These are phyloP conservation scores for Nipponacmea schrenckii DNA, from an alignment of 2,888 invertebrate genomes.

Conservation along the genomic window DNA sequence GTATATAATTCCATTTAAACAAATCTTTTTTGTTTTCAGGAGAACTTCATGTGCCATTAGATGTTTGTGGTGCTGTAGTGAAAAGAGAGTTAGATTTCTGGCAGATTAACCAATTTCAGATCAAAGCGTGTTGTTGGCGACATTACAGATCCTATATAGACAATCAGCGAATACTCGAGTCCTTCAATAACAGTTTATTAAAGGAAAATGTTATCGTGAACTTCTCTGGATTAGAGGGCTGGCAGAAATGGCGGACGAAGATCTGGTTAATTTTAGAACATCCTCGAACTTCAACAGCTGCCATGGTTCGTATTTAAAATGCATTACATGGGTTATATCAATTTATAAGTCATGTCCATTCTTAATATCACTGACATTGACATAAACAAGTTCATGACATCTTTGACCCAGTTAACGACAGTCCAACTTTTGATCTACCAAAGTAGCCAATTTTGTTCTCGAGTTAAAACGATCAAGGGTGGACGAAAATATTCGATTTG, in stretches of 20 bases:
- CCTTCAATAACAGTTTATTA: slow-evolving; percentile 59
- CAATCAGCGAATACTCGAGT: slow-evolving; percentile 61
- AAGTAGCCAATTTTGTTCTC: too few relatives aligned
- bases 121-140: slow-evolving; percentile 65
- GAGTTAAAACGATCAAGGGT: too few relatives aligned
- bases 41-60: slow-evolving; percentile 65
- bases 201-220: slow-evolving; percentile 56
- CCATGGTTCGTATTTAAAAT: slow-evolving; percentile 53
- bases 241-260: slow-evolving; percentile 57
- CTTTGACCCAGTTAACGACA: too few relatives aligned
- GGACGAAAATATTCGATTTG: too few relatives aligned
- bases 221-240: slow-evolving; percentile 50
- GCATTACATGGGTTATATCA: too few relatives aligned
- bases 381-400: too few relatives aligned
- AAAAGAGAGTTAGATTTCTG: slow-evolving; percentile 66
- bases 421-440: too few relatives aligned
- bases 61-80: slow-evolving; percentile 67
- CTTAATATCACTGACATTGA: too few relatives aligned
- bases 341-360: too few relatives aligned
- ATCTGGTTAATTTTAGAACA: slow-evolving; percentile 65
- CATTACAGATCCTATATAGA: slow-evolving; percentile 63
- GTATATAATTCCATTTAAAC: too few relatives aligned
- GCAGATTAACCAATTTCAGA: slow-evolving; percentile 63
- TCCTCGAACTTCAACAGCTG: slow-evolving; percentile 61
- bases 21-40: slow-evolving; percentile 48